Conservation (phyloP, 2,113 vertebrate genomes). For the Ellobius talpinus region DNA sequence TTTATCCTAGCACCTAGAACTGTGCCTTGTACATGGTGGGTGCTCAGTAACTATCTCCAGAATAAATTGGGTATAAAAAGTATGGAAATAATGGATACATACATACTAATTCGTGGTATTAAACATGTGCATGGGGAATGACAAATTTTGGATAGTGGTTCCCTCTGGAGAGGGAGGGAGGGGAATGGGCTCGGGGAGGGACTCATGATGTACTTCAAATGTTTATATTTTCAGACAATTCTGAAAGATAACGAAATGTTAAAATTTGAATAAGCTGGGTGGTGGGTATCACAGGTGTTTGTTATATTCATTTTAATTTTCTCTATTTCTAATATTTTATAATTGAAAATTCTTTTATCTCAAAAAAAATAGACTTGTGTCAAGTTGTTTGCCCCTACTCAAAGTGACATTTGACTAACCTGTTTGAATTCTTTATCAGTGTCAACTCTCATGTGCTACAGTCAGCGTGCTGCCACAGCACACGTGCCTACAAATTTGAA, state of each 20-base stretch:
- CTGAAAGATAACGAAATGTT: constrained; percentile 66
- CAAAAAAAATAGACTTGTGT: constrained; percentile 46
- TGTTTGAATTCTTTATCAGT: constrained; percentile 13
- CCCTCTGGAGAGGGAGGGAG: constrained; percentile 76
- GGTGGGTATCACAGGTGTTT: constrained; percentile 72
- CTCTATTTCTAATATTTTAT: constrained; percentile 68
- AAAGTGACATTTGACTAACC: constrained; percentile 48
- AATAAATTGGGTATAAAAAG: constrained; percentile 49
- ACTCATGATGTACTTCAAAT: constrained; percentile 42
- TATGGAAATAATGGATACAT: constrained; percentile 14
- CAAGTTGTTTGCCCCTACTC: constrained; percentile 39
- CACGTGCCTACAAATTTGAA: constrained; percentile 32
- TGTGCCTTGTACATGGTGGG: neutral
- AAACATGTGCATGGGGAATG: constrained; percentile 62
- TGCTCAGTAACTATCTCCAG: constrained; percentile 55
- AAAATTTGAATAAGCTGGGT: constrained; percentile 69
- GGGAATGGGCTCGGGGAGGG: constrained; percentile 73
- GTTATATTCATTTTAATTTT: constrained; percentile 64
- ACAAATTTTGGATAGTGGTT: constrained; percentile 79
- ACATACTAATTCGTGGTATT: constrained; percentile 52
- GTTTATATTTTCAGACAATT: constrained; percentile 58
- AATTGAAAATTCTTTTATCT: constrained; percentile 42
- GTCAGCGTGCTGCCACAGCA: neutral
- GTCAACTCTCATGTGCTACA: constrained; percentile 36
- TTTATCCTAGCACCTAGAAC: constrained; percentile 62